A percentile compares a stretch with the other conserved stretches of the same genome.
phyloP scores from a whole-genome alignment of 2,888 invertebrate genomes.

The Metallyticus violacea region DNA sequence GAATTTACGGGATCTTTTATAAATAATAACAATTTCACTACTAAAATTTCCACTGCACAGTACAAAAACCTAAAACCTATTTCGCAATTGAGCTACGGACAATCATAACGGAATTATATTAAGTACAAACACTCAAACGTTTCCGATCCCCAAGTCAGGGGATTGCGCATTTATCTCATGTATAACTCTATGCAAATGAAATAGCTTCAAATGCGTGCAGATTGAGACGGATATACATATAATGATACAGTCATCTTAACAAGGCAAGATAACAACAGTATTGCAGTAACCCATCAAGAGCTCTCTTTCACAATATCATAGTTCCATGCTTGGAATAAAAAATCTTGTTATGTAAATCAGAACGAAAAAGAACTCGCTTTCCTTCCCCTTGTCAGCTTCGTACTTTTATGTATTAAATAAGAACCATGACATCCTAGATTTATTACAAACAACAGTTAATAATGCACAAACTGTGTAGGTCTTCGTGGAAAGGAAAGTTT shows the following conservation, averaged over 20 bases:
- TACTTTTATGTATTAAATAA: not conserved
- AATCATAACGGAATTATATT: no score
- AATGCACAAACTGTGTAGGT: not conserved
- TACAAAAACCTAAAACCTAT: no score
- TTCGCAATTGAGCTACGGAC: no score
- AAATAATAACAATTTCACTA: no score
- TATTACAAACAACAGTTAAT: not conserved
- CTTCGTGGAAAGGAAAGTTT: not conserved
- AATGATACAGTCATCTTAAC: not conserved
- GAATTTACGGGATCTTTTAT: no score
- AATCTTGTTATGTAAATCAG: not conserved
- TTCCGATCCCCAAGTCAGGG: no score
- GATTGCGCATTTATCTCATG: no score
- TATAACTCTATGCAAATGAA: not conserved
- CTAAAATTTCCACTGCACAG: no score
- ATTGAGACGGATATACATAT: no score
- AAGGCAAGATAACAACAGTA: not conserved
- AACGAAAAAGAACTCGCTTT: not conserved
- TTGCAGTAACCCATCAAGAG: not conserved
- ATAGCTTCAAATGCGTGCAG: not conserved
- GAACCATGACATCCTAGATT: not conserved
- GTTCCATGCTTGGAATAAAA: not conserved
- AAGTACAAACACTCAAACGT: no score
- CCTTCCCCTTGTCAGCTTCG: not conserved
- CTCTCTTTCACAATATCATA: not conserved